These are phyloP conservation scores for Diabrotica balteata DNA, from an alignment of 2,888 invertebrate genomes.

Conservation along the genomic window DNA sequence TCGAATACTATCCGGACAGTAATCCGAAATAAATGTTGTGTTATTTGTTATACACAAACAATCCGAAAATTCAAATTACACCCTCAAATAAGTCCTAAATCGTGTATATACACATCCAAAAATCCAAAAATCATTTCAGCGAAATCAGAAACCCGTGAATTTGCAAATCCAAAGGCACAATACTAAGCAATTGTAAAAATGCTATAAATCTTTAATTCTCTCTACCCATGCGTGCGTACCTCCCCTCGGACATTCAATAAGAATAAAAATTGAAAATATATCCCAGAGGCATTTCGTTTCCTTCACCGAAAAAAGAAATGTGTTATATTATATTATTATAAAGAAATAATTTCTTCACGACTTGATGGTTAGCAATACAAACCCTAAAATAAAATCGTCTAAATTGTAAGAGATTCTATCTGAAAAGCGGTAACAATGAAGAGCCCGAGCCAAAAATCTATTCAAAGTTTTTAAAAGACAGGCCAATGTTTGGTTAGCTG, in stretches of 20 bases:
- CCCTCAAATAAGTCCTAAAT: conserved; percentile 49
- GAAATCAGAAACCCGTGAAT: conserved; percentile 47
- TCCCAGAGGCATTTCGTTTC: conserved; percentile 46
- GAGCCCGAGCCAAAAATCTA: conserved; percentile 56
- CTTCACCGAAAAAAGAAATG: conserved; percentile 48
- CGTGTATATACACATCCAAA: conserved; percentile 42
- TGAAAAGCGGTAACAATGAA: conserved; percentile 52
- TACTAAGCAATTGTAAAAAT: conserved; percentile 45
- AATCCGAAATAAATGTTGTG: too few species aligned
- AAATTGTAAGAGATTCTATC: conserved; percentile 58
- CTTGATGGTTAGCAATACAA: conserved; percentile 58
- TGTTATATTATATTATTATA: conserved; percentile 61
- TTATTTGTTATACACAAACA: too few species aligned
- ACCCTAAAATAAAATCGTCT: conserved; percentile 52
- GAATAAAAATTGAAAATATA: conserved; percentile 36
- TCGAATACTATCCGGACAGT: too few species aligned
- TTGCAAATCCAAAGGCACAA: conserved; percentile 44
- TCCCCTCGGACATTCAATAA: conserved; percentile 32
- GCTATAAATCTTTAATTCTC: conserved; percentile 43
- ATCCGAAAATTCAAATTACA: conserved; percentile 36
- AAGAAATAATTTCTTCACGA: conserved; percentile 62
- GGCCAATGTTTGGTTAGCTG: conserved; percentile 76
- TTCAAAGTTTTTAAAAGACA: conserved; percentile 63
- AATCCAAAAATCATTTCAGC: conserved; percentile 44
- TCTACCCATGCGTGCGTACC: conserved; percentile 39